These are phyloP conservation scores for Furnarius figulus DNA, from an alignment of 2,113 vertebrate genomes.

Conservation along the genomic window DNA sequence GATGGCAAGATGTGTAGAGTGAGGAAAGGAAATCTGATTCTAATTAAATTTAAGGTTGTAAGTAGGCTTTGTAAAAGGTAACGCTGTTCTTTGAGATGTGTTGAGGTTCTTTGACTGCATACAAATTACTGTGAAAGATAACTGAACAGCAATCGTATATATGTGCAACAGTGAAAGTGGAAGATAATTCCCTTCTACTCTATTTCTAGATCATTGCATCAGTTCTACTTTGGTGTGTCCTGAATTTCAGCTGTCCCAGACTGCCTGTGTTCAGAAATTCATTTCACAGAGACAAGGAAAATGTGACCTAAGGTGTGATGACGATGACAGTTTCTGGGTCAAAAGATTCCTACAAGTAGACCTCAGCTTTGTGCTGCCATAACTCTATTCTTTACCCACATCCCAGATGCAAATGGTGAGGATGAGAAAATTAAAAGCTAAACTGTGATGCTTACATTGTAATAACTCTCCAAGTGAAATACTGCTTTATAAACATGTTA, in stretches of 20 bases:
- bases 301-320: not conserved
- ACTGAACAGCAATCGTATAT: not conserved
- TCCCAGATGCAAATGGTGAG: not conserved
- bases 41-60: not conserved
- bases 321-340: not conserved
- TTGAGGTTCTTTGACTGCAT: not conserved
- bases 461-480: not conserved
- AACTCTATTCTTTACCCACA: not conserved
- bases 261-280: not conserved
- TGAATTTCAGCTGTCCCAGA: not conserved
- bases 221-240: not conserved
- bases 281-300: not conserved
- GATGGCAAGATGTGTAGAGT: not conserved
- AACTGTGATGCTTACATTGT: not conserved
- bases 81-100: not conserved
- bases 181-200: not conserved
- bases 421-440: not conserved
- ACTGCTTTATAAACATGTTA: not conserved
- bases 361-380: not conserved
- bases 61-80: not conserved
- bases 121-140: not conserved
- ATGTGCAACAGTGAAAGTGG: not conserved
- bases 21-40: not conserved
- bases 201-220: not conserved
- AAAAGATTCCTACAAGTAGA: not conserved